Evolutionary conservation across 2,888 invertebrate genomes (phyloP).

Genomic region (Dynastes tityus): DNA sequence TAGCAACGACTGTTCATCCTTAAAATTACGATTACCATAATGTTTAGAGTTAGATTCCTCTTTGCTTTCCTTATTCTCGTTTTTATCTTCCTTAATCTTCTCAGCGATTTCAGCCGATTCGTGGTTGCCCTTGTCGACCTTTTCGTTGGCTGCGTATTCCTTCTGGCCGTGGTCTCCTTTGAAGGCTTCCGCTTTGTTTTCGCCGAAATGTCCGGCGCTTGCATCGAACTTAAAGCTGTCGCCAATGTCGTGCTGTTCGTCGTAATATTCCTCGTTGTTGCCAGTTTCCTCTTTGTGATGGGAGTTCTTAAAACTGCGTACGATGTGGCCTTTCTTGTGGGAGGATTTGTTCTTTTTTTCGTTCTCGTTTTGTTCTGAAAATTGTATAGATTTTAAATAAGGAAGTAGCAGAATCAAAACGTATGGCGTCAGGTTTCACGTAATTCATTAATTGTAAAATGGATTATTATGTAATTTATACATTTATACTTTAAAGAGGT

Average conservation of each 20-base stretch:
- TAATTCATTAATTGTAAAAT: too few relatives aligned
- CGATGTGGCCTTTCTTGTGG: slow-evolving; percentile 74
- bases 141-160: slow-evolving; percentile 71
- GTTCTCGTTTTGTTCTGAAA: slow-evolving; percentile 70
- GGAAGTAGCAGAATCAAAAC: too few relatives aligned
- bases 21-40: slow-evolving; percentile 72
- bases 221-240: slow-evolving; percentile 73
- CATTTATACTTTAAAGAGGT: too few relatives aligned
- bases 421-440: too few relatives aligned
- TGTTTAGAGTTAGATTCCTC: slow-evolving; percentile 68
- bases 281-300: slow-evolving; percentile 76
- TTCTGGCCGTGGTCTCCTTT: slow-evolving; percentile 74
- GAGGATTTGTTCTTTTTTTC: slow-evolving; percentile 72
- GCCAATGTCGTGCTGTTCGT: slow-evolving; percentile 74
- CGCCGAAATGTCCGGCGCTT: slow-evolving; percentile 72
- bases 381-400: too few relatives aligned
- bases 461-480: too few relatives aligned
- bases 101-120: slow-evolving; percentile 64
- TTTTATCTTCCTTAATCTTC: slow-evolving; percentile 24
- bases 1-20: slow-evolving; percentile 73
- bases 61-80: slow-evolving; percentile 61
- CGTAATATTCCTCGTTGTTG: slow-evolving; percentile 74
- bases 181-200: slow-evolving; percentile 72
- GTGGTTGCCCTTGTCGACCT: slow-evolving; percentile 74
- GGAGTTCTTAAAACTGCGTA: slow-evolving; percentile 75